Evolutionary conservation across 2,888 invertebrate species (phyloP).

Genomic region (Callinectes sapidus): DNA sequence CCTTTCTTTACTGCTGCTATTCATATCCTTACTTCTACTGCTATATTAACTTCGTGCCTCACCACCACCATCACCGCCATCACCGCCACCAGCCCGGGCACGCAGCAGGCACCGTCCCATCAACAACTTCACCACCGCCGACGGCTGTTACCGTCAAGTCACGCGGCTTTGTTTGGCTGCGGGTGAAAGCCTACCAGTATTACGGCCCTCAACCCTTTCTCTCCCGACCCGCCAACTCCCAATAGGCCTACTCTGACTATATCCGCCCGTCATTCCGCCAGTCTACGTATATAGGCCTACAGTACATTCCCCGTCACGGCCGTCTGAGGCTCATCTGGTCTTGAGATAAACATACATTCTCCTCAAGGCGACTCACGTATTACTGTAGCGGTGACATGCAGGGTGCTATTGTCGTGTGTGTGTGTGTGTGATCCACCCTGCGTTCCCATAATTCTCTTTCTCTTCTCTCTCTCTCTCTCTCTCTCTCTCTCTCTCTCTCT

Average conservation of each 20-base stretch:
- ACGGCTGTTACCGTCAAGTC: conserved; percentile 39
- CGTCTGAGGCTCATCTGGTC: conserved; percentile 13
- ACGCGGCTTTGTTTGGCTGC: conserved; percentile 44
- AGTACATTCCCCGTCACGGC: background rate
- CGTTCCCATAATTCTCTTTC: conserved; percentile 1
- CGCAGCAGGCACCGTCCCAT: conserved; percentile 13
- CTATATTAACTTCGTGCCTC: background rate
- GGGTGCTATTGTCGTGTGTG: background rate
- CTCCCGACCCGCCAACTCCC: background rate
- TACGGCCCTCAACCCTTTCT: conserved; percentile 49
- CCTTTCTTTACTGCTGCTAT: no score
- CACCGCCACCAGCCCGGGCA: background rate
- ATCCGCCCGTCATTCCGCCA: conserved; percentile 46
- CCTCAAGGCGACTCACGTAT: conserved; percentile 1
- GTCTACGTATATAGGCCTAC: conserved; percentile 41
- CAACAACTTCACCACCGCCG: conserved; percentile 16
- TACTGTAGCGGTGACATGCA: background rate
- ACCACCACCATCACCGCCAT: background rate
- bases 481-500: background rate
- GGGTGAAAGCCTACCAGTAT: conserved; percentile 51
- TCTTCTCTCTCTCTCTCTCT: no score
- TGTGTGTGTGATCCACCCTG: background rate
- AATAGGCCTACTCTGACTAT: conserved; percentile 43
- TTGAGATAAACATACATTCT: background rate
- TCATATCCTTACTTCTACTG: conserved; percentile 7